A percentile compares a stretch with the other conserved stretches of the same genome.
Conservation (phyloP, 2,113 vertebrate species). For the Gobio gobio region DNA sequence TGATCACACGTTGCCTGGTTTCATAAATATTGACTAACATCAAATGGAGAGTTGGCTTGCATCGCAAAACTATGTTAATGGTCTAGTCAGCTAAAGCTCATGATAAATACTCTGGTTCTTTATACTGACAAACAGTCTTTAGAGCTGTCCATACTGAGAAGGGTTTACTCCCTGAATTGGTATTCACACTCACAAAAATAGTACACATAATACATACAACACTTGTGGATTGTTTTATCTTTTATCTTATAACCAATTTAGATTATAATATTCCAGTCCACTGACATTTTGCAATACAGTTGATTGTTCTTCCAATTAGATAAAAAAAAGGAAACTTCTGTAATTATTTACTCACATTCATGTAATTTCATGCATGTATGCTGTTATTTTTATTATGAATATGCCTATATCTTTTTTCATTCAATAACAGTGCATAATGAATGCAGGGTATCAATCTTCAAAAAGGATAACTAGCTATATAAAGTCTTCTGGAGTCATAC, state of each 20-base stretch:
- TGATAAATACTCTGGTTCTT: constrained; percentile 43
- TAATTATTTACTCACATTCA: not conserved
- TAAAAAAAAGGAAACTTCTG: not conserved
- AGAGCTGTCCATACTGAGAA: constrained; percentile 38
- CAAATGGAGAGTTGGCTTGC: constrained; percentile 25
- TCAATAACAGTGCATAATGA: not conserved
- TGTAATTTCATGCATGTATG: not conserved
- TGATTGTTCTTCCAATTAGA: not conserved
- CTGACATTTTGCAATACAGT: not conserved
- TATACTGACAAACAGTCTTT: constrained; percentile 48
- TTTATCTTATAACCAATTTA: not conserved
- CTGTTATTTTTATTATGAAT: not conserved
- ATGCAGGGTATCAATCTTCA: not conserved
- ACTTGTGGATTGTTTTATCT: not conserved
- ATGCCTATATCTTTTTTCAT: too few species aligned
- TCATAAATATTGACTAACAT: constrained; percentile 41
- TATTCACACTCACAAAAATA: not conserved
- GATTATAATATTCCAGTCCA: not conserved
- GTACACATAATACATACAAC: too few species aligned
- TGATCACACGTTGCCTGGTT: constrained; percentile 14
- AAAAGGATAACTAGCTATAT: not conserved
- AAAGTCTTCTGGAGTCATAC: too few species aligned
- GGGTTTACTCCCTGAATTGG: not conserved
- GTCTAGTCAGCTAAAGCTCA: constrained; percentile 16
- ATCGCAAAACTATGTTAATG: not conserved